Evolutionary conservation across 2,113 vertebrate genomes (phyloP).

Genomic region (Cebus imitator): DNA sequence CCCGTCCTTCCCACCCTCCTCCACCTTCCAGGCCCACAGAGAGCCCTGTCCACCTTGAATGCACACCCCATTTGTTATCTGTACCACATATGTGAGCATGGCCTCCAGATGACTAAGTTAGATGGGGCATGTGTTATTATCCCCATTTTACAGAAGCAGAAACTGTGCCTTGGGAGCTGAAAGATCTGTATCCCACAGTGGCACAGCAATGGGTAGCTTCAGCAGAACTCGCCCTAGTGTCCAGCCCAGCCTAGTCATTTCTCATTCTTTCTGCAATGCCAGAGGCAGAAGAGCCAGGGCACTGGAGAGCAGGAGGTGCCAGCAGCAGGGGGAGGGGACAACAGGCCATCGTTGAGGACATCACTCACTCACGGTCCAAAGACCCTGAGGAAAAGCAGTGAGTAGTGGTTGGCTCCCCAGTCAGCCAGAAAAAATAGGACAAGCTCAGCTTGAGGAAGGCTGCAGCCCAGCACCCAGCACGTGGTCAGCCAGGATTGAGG

Average conservation of each 20-base stretch:
- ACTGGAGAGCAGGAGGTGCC: neutral
- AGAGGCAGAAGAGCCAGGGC: neutral
- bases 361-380: constrained; percentile 22
- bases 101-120: neutral
- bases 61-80: accelerated
- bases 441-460: neutral
- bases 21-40: neutral
- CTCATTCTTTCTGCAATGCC: neutral
- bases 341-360: neutral
- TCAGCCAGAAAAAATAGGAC: constrained; percentile 38
- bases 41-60: neutral
- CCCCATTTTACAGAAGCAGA: neutral
- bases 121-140: accelerated
- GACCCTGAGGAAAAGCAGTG: neutral
- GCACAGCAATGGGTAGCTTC: neutral
- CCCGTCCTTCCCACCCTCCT: neutral
- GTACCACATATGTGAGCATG: accelerated
- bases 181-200: neutral
- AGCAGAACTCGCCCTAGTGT: neutral
- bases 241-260: neutral
- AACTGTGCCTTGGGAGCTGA: neutral
- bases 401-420: neutral
- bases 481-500: neutral
- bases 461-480: neutral
- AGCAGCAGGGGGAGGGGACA: neutral